Evolutionary conservation across 2,888 invertebrate species (phyloP).

Genomic region (Xestia ashworthii): DNA sequence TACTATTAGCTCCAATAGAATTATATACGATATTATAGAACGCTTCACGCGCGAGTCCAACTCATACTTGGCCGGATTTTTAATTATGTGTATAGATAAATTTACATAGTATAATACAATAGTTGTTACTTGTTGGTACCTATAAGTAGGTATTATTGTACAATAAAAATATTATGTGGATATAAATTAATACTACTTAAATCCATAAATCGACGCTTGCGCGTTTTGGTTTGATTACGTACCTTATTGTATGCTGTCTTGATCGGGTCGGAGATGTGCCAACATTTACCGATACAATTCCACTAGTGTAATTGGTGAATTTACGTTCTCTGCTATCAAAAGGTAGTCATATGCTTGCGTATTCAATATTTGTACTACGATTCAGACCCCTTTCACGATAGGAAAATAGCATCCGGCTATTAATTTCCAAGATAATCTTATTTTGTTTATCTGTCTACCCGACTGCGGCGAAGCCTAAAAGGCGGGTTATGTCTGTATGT

Average conservation of each 20-base stretch:
- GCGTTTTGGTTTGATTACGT: conserved; percentile 26
- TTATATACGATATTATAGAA: too few relatives aligned
- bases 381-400: neutral
- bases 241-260: conserved; percentile 8
- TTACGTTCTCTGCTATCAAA: neutral
- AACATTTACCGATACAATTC: neutral
- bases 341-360: conserved; percentile 13
- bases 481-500: neutral
- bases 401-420: neutral
- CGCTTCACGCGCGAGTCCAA: too few relatives aligned
- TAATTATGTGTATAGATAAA: neutral
- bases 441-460: neutral
- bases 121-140: neutral
- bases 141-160: neutral
- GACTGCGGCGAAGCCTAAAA: neutral
- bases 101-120: too few relatives aligned
- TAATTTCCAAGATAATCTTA: neutral
- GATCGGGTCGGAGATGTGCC: neutral
- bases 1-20: too few relatives aligned
- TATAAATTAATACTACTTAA: neutral
- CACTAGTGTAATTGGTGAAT: neutral
- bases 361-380: neutral
- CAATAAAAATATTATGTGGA: neutral
- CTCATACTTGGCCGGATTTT: neutral
- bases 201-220: conserved; percentile 11